Evolutionary conservation across 1,140 invertebrate species (phyloP).

Genomic region (Eufriesea mexicana): DNA sequence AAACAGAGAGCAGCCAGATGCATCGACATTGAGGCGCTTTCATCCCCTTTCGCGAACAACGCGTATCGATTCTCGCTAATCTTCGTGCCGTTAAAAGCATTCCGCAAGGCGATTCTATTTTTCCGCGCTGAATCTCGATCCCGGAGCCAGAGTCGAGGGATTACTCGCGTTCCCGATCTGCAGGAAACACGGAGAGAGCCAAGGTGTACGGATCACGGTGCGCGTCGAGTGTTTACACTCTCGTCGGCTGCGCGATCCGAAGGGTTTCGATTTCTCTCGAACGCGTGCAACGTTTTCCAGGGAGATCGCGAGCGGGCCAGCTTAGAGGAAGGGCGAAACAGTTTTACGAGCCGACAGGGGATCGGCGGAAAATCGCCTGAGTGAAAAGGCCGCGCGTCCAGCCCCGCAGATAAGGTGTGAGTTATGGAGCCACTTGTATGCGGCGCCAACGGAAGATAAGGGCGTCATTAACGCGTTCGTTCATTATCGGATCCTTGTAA

Average conservation of each 20-base stretch:
- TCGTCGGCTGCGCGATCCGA: slow-evolving; percentile 21
- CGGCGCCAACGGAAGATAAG: slow-evolving; percentile 1
- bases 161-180: background rate
- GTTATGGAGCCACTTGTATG: slow-evolving; percentile 64
- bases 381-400: slow-evolving; percentile 45
- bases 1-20: background rate
- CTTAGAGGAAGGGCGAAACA: slow-evolving; percentile 43
- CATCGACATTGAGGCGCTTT: background rate
- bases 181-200: background rate
- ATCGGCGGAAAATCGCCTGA: background rate
- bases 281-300: background rate
- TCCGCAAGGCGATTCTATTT: slow-evolving; percentile 6
- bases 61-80: slow-evolving; percentile 6
- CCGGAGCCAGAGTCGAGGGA: background rate
- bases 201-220: slow-evolving; percentile 4
- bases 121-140: background rate
- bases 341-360: slow-evolving; percentile 63
- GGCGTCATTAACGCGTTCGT: background rate
- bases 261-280: background rate
- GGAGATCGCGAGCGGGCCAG: background rate
- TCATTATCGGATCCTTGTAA: background rate
- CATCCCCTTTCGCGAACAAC: background rate
- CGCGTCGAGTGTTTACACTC: slow-evolving; percentile 30
- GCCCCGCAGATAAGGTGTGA: slow-evolving; percentile 62
- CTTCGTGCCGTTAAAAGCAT: slow-evolving; percentile 7